Evolutionary conservation across 2,797 vertebrate species (phyloP), one percentile per base, ranked within the genome.

Genomic region (Muscicapa striata): DNA sequence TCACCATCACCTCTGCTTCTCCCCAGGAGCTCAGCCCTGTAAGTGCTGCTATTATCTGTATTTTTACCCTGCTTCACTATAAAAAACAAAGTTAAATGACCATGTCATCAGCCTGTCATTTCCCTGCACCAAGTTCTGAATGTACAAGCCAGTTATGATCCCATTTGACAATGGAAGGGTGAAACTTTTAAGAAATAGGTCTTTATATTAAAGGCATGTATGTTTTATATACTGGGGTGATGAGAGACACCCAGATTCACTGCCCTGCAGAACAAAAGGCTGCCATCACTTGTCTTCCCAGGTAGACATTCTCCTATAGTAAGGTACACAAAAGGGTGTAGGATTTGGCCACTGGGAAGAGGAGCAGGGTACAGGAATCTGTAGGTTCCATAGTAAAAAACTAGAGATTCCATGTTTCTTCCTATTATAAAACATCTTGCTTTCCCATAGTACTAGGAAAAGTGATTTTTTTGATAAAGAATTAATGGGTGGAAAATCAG

Each of bases 141-240:
- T 4, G 5, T 41, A 18, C 12, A 74, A 81, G 57, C 21, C 43
- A 55, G 23, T 81, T 45, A 23, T 70, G 40, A 66, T 13, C 18
- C 34, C 13, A 49, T 64, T 76, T 77, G 73, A 36, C 18, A 62
- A 54, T 6, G 32, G 10, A 45, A 19, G 4, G 3, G 15, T 30
- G 34, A 91, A 74, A 11, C 23, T 51, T 75, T 80, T 63, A 46
- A 75, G 29, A 62, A 38, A 34, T 2, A 45, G 11, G 6, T 59
- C 41, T 80, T 73, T 24, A 8, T 51, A 7, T 24, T 18, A 67
- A 75, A 64, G 18, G 12, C 11, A 24, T 24, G 4, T 41, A 8
- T 23, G 7, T 19, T 92, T 90, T 43, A 18, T 46, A 38, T 1
- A 0, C 0, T 5, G 1, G 12, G 36, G 11, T 59, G 30, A 67